Evolutionary conservation across 2,888 invertebrate species (phyloP).

Genomic region (Lepetodrilus schrolli): DNA sequence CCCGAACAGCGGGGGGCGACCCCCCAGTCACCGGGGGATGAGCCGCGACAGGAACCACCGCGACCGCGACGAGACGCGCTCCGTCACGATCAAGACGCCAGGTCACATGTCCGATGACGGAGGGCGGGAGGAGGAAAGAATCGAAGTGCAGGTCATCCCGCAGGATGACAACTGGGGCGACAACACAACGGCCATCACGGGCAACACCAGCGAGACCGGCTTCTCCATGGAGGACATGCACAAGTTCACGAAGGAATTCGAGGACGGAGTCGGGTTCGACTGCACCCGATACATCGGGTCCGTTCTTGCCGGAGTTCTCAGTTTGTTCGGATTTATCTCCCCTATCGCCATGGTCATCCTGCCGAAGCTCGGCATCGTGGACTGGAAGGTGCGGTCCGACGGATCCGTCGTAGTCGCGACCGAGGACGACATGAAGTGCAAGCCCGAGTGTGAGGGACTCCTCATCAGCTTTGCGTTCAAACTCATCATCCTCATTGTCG

Average conservation of each 20-base stretch:
- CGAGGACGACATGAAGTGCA: conserved; percentile 44
- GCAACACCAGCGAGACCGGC: conserved; percentile 96
- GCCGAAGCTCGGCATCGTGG: conserved; percentile 86
- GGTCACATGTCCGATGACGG: conserved; percentile 56
- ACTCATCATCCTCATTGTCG: conserved; percentile 89
- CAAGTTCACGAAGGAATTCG: conserved; percentile 69
- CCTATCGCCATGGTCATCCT: conserved; percentile 95
- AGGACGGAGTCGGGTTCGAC: conserved; percentile 65
- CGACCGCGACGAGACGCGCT: conserved; percentile 54
- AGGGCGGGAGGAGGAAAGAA: conserved; percentile 76
- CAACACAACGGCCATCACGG: conserved; percentile 96
- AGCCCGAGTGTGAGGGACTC: conserved; percentile 83
- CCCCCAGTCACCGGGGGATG: conserved; percentile 51
- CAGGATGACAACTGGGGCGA: conserved; percentile 99
- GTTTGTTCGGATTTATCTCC: conserved; percentile 89
- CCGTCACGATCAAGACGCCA: conserved; percentile 68
- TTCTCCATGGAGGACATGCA: conserved; percentile 89
- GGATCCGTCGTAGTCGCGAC: background rate
- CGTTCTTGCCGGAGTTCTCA: conserved; percentile 85
- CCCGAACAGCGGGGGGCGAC: conserved; percentile 41
- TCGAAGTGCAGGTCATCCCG: conserved; percentile 95
- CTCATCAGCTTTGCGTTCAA: conserved; percentile 93
- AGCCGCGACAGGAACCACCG: conserved; percentile 48
- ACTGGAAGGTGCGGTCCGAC: conserved; percentile 60
- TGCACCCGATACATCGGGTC: conserved; percentile 83